phyloP scores from a whole-genome alignment of 2,113 vertebrate species.

The Limanda limanda region DNA sequence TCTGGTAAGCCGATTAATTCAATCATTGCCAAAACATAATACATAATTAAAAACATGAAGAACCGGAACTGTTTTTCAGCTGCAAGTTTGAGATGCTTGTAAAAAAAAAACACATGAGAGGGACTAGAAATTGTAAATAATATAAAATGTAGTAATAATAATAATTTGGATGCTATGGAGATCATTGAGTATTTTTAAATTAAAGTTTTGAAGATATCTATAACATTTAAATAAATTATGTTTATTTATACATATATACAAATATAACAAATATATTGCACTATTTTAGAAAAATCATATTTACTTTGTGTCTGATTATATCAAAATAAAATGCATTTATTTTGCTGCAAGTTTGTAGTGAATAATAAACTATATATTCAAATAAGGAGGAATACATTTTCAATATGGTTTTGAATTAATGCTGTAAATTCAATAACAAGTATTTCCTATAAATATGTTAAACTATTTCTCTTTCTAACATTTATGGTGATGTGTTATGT shows the following conservation, averaged over 20 bases:
- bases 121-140: not conserved
- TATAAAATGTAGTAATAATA: not conserved
- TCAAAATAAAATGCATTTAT: not conserved
- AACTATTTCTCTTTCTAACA: too few species aligned
- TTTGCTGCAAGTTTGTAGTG: too few species aligned
- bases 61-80: not conserved
- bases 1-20: not conserved
- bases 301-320: not conserved
- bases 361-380: not conserved
- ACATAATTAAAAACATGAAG: not conserved
- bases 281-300: too few species aligned
- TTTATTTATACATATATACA: too few species aligned
- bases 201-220: too few species aligned
- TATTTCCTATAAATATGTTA: not conserved
- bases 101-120: not conserved
- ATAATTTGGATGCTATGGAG: too few species aligned
- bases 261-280: too few species aligned
- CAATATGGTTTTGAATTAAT: not conserved
- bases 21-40: not conserved
- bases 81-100: not conserved
- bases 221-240: too few species aligned
- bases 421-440: not conserved
- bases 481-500: too few species aligned
- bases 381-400: not conserved
- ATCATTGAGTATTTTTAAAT: too few species aligned